Percentiles rank a stretch among this genome's conserved stretches.
These are phyloP conservation scores for Phasianus colchicus DNA, from an alignment of 2,113 vertebrate genomes.

Conservation along the genomic window DNA sequence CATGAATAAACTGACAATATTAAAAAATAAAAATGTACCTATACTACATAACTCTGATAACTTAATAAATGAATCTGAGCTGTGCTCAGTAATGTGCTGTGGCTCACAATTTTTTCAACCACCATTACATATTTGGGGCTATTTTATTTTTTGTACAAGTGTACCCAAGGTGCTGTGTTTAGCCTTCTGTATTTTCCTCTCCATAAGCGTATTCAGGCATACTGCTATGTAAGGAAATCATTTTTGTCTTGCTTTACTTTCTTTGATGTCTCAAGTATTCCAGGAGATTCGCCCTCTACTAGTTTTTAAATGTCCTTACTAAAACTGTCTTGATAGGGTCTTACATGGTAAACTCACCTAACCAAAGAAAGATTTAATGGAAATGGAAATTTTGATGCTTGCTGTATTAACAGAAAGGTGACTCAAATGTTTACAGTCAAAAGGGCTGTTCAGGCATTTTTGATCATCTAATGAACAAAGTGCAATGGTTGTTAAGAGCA, in stretches of 20 bases:
- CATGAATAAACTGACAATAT: neutral
- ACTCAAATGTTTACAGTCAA: neutral
- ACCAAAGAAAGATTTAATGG: neutral
- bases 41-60: neutral
- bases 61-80: neutral
- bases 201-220: neutral
- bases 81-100: neutral
- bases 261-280: neutral
- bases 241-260: neutral
- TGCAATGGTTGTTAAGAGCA: neutral
- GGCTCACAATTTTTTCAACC: neutral
- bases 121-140: neutral
- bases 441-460: neutral
- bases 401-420: neutral
- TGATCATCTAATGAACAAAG: neutral
- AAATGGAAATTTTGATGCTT: neutral
- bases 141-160: neutral
- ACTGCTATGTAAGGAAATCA: neutral
- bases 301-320: neutral
- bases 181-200: neutral
- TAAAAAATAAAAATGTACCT: neutral
- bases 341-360: neutral
- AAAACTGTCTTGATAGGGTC: neutral
- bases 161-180: neutral
- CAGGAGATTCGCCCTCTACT: neutral